Conservation (phyloP, 1,140 invertebrate species). For the Drosophila rufa region DNA sequence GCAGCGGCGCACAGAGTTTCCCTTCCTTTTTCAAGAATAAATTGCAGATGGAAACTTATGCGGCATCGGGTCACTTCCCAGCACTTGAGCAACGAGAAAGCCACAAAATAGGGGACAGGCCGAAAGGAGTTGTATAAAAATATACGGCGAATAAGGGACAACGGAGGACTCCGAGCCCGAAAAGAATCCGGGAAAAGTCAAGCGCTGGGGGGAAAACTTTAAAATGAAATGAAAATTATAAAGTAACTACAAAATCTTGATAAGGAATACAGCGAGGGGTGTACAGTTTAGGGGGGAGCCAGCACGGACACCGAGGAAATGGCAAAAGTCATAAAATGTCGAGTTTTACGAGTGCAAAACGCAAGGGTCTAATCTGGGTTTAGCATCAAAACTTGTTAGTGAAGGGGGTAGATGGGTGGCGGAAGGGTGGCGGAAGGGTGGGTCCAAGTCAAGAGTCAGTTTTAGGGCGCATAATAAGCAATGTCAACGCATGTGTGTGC, state of each 20-base stretch:
- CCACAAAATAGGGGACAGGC: conserved; percentile 22
- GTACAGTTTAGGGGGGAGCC: conserved; percentile 15
- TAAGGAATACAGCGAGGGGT: conserved; percentile 56
- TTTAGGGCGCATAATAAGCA: conserved; percentile 68
- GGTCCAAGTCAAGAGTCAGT: conserved; percentile 30
- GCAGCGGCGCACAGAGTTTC: conserved; percentile 21
- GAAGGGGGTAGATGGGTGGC: neutral
- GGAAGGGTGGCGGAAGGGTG: no score
- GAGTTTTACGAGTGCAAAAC: conserved; percentile 83
- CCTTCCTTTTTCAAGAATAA: conserved; percentile 50
- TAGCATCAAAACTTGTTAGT: conserved; percentile 82
- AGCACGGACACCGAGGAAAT: conserved; percentile 61
- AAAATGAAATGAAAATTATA: conserved; percentile 81
- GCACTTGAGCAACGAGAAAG: conserved; percentile 56
- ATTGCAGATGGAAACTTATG: conserved; percentile 72
- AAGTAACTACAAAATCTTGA: conserved; percentile 84
- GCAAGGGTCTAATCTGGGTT: conserved; percentile 82
- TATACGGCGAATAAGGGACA: conserved; percentile 67
- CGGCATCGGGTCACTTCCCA: conserved; percentile 60
- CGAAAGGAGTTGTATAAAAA: conserved; percentile 44
- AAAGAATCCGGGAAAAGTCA: conserved; percentile 25
- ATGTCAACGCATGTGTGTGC: conserved; percentile 79
- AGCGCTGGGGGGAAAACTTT: conserved; percentile 53
- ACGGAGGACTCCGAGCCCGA: conserved; percentile 2
- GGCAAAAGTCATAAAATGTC: conserved; percentile 83